Evolutionary conservation across 2,113 vertebrate species (phyloP).

Genomic region (Progne subis): DNA sequence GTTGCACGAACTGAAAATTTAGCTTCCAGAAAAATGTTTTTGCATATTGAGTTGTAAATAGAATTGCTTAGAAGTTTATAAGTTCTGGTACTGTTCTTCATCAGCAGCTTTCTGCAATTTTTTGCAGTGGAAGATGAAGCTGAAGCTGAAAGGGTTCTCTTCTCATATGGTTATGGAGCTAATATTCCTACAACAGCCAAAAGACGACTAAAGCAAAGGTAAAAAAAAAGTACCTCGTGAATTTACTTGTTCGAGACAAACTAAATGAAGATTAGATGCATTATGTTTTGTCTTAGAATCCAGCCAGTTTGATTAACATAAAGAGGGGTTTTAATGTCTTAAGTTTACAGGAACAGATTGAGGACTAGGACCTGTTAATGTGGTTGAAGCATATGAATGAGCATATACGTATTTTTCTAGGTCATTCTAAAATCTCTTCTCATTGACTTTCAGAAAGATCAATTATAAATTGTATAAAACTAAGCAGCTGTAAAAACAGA

Average conservation of each 20-base stretch:
- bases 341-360: background rate
- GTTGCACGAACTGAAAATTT: background rate
- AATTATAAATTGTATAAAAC: background rate
- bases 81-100: background rate
- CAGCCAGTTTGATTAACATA: background rate
- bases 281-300: background rate
- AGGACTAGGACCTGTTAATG: background rate
- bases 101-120: background rate
- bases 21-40: background rate
- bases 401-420: background rate
- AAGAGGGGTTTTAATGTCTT: background rate
- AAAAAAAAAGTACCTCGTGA: background rate
- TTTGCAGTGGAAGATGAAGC: constrained; percentile 90
- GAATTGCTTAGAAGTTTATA: background rate
- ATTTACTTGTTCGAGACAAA: background rate
- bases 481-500: background rate
- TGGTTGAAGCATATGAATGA: background rate
- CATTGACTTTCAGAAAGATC: background rate
- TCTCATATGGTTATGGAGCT: constrained; percentile 96
- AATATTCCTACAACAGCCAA: constrained; percentile 96
- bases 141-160: constrained; percentile 94
- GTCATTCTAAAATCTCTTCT: background rate
- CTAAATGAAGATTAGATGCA: background rate
- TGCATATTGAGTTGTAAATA: background rate
- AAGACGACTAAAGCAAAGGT: constrained; percentile 95